These are phyloP conservation scores for Heptranchias perlo DNA, from an alignment of 2,113 vertebrate genomes.

Conservation along the genomic window DNA sequence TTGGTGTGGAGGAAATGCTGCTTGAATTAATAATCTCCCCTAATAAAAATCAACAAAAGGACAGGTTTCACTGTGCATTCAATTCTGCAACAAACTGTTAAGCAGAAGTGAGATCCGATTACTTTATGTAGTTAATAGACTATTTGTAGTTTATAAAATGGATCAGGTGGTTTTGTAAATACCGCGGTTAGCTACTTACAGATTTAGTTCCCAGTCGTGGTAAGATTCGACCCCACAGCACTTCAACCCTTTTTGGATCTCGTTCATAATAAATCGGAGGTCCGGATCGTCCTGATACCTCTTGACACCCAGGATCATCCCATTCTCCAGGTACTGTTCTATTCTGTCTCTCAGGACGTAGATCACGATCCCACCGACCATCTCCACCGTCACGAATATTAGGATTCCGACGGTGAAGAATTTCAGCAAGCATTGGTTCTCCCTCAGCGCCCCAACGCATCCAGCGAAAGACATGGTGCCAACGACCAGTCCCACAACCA, in stretches of 20 bases:
- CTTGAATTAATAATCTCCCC: not conserved
- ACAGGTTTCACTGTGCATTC: not conserved
- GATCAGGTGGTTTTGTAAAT: not conserved
- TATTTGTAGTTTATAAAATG: not conserved
- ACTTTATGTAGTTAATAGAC: no score
- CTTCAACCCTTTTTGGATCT: slow-evolving; percentile 71
- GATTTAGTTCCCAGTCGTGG: slow-evolving; percentile 79
- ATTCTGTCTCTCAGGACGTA: slow-evolving; percentile 59
- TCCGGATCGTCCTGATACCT: slow-evolving; percentile 79
- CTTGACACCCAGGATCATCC: slow-evolving; percentile 64
- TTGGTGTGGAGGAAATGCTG: not conserved
- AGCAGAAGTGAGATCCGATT: not conserved
- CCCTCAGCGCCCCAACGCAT: slow-evolving; percentile 69
- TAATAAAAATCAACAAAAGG: not conserved
- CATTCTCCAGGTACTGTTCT: slow-evolving; percentile 50
- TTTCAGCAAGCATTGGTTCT: slow-evolving; percentile 68
- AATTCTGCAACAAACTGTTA: not conserved
- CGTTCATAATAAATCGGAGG: slow-evolving; percentile 76
- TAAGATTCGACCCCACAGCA: slow-evolving; percentile 81
- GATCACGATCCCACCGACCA: slow-evolving; percentile 58
- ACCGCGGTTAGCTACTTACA: slow-evolving; percentile 60
- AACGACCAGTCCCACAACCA: slow-evolving; percentile 58
- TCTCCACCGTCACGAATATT: slow-evolving; percentile 55
- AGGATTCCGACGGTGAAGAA: slow-evolving; percentile 59
- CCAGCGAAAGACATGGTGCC: slow-evolving; percentile 64